Evolutionary conservation across 2,888 invertebrate genomes (phyloP), one percentile per base, ranked within the genome.

Genomic region (Metalampra italica): DNA sequence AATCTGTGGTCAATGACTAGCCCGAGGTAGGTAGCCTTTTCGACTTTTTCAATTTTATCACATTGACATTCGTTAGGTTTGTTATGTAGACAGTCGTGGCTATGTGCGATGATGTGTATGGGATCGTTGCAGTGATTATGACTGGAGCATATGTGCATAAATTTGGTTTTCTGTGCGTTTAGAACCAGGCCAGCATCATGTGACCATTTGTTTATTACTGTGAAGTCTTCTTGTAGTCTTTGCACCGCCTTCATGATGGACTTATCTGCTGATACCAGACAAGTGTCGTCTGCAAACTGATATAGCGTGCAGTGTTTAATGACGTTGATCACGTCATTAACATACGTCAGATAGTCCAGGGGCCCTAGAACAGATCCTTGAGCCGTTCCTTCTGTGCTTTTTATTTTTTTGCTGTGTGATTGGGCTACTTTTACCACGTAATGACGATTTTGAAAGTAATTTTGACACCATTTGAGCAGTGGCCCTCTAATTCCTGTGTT

Each of bases 251-350:
- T 9, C 3, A 41, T 5, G n/a, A 45, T 12, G 13, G 47, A 45
- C 29, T 42, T 50, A 40, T 50, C 30, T 9, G 55, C 55, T 30
- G 59, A 49, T 50, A 62, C 9, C 0, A 59, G 45, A 29, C 61
- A 57, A 1, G 57, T 62, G 41, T 55, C 59, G 22, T 59, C 59
- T n/a, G 59, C 55, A 14, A 51, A 59, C 41, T 55, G 55, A 22
- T 50, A 59, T 1, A 55, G 51, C 5, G 48, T 43, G 43, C 52
- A 50, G 7, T 45, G 29, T 13, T 46, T 22, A 9, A 46, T 42
- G 15, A 37, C 22, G 14, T 54, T 52, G 0, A 9, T 15, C 1
- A 47, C 12, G n/a, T 47, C 38, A 12, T 59, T 56, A 0, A 53
- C 56, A 15, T 58, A 58, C 0, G 53, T 45, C 0, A 56, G 30